Evolutionary conservation across 2,888 invertebrate genomes (phyloP), one percentile per base, ranked within the genome.

Genomic region (Stegophylla sp.): DNA sequence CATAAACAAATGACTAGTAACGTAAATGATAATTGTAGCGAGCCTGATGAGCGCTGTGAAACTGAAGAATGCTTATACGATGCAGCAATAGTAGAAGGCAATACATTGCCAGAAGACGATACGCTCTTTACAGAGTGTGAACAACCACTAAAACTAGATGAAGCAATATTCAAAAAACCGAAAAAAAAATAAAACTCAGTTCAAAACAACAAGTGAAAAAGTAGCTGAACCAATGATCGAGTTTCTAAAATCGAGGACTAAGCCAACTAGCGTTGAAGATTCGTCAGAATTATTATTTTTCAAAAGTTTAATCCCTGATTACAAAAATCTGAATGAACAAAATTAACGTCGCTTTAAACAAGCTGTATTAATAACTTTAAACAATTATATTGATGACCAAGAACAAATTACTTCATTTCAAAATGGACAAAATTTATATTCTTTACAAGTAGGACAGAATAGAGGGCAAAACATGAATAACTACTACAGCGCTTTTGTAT

Each of bases 221-320:
- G 48, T 67, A 48, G 48, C 48, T 48, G 26, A 67, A 17, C 67
- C 48, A 48, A 67, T 67, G 67, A 67, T 48, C 13, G 26, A 26
- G 3, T 45, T 28, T 51, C 51, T 69, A 69, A 69, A 69, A 34
- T 67, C 66, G 17, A 67, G 45, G 15, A 67, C 66, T 67, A 67
- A 26, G 45, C 23, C 15, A 67, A 13, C 1, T 43, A 43, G 1
- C 13, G 17, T 17, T 26, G 26, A 67, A 67, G 66, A 67, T 67
- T 45, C 45, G 26, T 45, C 45, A 67, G 45, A 67, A 67, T 1
- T 64, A 64, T 67, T 67, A 26, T 67, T 67, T 67, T 67, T 67
- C 23, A 45, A 48, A 67, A 67, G 66, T 9, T 67, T 26, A 67
- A 28, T 66, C 3, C 66, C 66, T 9, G 66, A 66, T 66, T 66